These are phyloP conservation scores for Onychostruthus taczanowskii DNA, from an alignment of 2,113 vertebrate genomes.

Conservation along the genomic window DNA sequence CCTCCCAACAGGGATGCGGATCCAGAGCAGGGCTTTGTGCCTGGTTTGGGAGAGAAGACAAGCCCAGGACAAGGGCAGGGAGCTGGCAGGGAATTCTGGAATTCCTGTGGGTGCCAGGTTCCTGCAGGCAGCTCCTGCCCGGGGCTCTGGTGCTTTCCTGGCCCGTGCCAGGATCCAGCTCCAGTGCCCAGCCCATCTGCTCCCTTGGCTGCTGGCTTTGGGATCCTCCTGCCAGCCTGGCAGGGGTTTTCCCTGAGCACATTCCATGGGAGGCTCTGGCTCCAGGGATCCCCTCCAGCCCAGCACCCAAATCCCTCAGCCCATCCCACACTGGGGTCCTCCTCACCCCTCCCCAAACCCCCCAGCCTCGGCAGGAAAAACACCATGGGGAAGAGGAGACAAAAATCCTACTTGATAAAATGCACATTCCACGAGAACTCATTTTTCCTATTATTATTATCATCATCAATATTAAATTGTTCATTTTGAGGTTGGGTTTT, in stretches of 20 bases:
- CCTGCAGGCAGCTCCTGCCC: background rate
- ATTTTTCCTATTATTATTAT: background rate
- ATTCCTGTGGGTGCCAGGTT: background rate
- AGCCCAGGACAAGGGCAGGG: background rate
- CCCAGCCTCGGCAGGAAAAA: accelerated
- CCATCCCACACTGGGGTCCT: background rate
- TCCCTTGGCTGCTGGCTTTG: background rate
- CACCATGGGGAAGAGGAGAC: accelerated
- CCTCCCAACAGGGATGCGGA: background rate
- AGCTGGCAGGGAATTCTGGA: background rate
- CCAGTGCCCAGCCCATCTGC: background rate
- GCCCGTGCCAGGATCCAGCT: background rate
- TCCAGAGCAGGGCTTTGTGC: background rate
- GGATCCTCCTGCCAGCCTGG: background rate
- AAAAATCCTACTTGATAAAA: background rate
- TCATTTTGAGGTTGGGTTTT: background rate
- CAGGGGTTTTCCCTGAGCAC: background rate
- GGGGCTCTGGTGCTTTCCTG: background rate
- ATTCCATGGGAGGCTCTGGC: background rate
- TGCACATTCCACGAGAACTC: accelerated
- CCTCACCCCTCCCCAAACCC: background rate
- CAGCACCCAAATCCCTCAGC: background rate
- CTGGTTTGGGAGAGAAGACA: background rate
- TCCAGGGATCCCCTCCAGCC: no score
- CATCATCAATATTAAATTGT: no score